Percentiles rank a stretch among this genome's conserved stretches.
Conservation (phyloP, 2,888 invertebrate species). For the Chelonus formosanus region DNA sequence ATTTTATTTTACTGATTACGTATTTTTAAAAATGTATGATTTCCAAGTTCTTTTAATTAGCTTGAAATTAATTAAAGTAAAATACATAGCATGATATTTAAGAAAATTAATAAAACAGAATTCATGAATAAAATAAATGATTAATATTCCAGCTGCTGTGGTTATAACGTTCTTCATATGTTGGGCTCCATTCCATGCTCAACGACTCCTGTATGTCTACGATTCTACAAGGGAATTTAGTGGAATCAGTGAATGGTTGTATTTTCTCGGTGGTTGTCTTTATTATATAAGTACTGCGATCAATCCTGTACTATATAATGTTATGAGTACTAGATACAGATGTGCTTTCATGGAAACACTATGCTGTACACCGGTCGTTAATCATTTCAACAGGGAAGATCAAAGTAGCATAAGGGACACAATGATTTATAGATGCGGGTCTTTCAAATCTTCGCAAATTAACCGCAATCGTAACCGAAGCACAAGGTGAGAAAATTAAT, state of each 20-base stretch:
- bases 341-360: slow-evolving; percentile 80
- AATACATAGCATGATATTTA: too few relatives aligned
- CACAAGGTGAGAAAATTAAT: slow-evolving; percentile 40
- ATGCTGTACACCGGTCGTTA: slow-evolving; percentile 69
- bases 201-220: slow-evolving; percentile 83
- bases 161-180: slow-evolving; percentile 92
- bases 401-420: slow-evolving; percentile 68
- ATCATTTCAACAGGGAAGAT: slow-evolving; percentile 59
- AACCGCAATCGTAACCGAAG: slow-evolving; percentile 64
- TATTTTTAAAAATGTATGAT: too few relatives aligned
- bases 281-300: slow-evolving; percentile 76
- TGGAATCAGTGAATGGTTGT: slow-evolving; percentile 78
- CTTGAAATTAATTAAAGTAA: too few relatives aligned
- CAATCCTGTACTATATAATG: slow-evolving; percentile 85
- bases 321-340: slow-evolving; percentile 81
- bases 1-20: too few relatives aligned
- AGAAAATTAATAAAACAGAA: too few relatives aligned
- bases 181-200: slow-evolving; percentile 95
- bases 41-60: too few relatives aligned
- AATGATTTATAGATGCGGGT: slow-evolving; percentile 69
- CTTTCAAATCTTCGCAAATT: slow-evolving; percentile 65
- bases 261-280: slow-evolving; percentile 78
- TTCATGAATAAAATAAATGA: too few relatives aligned
- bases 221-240: slow-evolving; percentile 70
- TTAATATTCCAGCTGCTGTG: slow-evolving; percentile 73